These are phyloP conservation scores for Chlorodrepanis virens DNA, from an alignment of 2,113 vertebrate genomes.

Conservation along the genomic window DNA sequence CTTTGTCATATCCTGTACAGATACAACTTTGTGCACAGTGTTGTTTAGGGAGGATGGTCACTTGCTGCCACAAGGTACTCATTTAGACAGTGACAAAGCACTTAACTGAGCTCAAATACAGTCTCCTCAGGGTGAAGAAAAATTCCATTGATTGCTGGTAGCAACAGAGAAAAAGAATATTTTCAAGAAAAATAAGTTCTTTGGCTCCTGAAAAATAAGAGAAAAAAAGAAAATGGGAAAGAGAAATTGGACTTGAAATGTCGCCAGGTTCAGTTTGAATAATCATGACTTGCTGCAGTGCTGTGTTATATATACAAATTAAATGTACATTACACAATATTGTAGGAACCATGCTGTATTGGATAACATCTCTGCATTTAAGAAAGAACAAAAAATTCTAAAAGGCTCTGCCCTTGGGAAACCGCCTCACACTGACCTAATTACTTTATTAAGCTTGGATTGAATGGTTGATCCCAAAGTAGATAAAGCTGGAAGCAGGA, in stretches of 20 bases:
- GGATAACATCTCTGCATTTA: slow-evolving; percentile 14
- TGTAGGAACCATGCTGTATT: neutral
- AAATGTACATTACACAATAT: neutral
- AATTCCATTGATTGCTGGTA: neutral
- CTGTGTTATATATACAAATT: neutral
- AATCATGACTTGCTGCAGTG: neutral
- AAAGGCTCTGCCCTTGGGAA: slow-evolving; percentile 38
- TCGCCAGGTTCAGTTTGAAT: neutral
- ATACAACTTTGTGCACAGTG: neutral
- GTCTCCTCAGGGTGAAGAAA: neutral
- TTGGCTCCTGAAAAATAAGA: neutral
- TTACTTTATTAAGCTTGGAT: slow-evolving; percentile 59
- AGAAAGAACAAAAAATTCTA: slow-evolving; percentile 32
- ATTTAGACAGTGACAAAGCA: neutral
- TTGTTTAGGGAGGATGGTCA: neutral
- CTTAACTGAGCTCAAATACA: neutral
- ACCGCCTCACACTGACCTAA: slow-evolving; percentile 34
- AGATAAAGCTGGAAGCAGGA: slow-evolving; percentile 45
- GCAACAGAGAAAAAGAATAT: neutral
- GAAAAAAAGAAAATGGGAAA: neutral
- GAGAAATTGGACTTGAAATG: neutral
- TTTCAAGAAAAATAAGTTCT: neutral
- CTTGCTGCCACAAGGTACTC: neutral
- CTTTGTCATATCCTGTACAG: neutral
- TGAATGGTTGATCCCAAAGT: slow-evolving; percentile 51